phyloP scores from a whole-genome alignment of 2,888 invertebrate genomes.

The Blera fallax region DNA sequence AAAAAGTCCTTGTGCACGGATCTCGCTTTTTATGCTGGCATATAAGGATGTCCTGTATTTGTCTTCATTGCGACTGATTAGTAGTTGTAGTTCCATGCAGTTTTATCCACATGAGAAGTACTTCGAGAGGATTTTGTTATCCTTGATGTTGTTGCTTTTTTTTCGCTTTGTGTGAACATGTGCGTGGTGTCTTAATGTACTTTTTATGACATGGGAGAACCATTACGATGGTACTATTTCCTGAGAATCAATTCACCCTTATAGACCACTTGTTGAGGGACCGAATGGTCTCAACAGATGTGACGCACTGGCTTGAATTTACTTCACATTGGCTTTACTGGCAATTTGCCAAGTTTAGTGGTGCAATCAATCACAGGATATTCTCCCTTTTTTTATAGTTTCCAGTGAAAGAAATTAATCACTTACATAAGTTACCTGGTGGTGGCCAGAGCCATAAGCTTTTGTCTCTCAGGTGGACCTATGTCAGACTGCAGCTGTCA shows the following conservation, averaged over 20 bases:
- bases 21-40: not conserved
- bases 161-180: not conserved
- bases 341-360: not conserved
- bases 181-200: not conserved
- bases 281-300: not conserved
- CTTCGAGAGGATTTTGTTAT: not conserved
- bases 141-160: not conserved
- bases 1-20: slow-evolving; percentile 11
- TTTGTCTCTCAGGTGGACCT: not conserved
- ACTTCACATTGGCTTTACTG: not conserved
- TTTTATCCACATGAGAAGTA: not conserved
- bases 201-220: not conserved
- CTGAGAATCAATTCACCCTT: not conserved
- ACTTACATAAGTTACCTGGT: not conserved
- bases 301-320: not conserved
- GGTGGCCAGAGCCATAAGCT: not conserved
- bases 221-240: not conserved
- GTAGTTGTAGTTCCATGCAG: not conserved
- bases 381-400: not conserved
- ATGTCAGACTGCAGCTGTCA: not conserved
- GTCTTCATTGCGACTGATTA: not conserved
- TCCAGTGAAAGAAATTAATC: not conserved
- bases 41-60: not conserved
- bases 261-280: not conserved
- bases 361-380: slow-evolving; percentile 15